Conservation (phyloP, 1,140 invertebrate genomes). For the Teleogryllus occipitalis region DNA sequence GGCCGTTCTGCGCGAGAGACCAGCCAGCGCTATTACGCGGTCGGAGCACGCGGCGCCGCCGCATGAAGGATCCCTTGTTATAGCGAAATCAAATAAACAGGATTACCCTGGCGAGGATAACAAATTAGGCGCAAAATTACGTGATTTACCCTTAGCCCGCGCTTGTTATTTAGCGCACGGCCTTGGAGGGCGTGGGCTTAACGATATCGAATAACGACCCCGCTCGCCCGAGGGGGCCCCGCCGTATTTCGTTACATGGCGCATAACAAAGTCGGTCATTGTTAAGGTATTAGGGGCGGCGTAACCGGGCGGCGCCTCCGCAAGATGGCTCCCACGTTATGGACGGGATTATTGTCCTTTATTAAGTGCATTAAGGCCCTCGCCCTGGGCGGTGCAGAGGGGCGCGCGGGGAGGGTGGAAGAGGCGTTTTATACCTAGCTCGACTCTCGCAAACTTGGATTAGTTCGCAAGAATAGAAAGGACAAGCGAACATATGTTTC, state of each 20-base stretch:
- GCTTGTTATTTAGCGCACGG: neutral
- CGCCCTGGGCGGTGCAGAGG: too few species aligned
- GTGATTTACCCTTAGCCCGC: neutral
- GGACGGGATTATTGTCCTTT: slow-evolving; percentile 3
- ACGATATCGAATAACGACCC: too few species aligned
- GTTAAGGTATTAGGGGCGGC: neutral
- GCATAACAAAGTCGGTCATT: neutral
- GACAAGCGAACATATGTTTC: slow-evolving; percentile 4
- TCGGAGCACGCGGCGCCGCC: neutral
- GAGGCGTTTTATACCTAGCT: neutral
- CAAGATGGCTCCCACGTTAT: neutral
- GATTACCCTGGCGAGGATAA: neutral
- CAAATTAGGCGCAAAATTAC: neutral
- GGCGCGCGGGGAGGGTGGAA: too few species aligned
- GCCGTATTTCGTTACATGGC: neutral
- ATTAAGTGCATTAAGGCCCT: neutral
- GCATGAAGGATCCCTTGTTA: neutral
- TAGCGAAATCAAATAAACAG: neutral
- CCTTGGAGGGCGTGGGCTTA: neutral
- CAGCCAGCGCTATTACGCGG: neutral
- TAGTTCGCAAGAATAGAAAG: neutral
- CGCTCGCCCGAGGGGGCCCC: too few species aligned
- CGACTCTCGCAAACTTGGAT: neutral
- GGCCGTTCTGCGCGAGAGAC: neutral
- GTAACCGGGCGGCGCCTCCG: too few species aligned